Conservation (phyloP, 1,140 invertebrate species). For the Pantala flavescens region DNA sequence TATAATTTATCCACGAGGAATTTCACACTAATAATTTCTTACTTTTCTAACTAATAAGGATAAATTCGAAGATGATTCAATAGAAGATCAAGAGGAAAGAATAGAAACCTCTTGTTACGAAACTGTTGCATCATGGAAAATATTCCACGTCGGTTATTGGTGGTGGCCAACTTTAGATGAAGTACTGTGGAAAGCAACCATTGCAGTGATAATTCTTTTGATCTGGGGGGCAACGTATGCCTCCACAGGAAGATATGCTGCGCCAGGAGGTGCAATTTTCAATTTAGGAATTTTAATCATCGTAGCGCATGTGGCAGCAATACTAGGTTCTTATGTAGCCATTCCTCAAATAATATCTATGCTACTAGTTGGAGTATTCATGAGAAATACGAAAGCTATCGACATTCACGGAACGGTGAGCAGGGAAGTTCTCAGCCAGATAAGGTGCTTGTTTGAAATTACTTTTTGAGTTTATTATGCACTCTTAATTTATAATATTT, state of each 20-base stretch:
- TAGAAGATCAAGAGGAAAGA: too few relatives aligned
- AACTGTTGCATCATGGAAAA: too few relatives aligned
- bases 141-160: not conserved
- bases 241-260: not conserved
- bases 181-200: not conserved
- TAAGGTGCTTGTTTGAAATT: not conserved
- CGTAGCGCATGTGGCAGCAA: not conserved
- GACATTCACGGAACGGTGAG: not conserved
- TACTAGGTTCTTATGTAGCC: not conserved
- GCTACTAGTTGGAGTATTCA: constrained; percentile 32
- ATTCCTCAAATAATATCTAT: constrained; percentile 39
- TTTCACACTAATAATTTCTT: too few relatives aligned
- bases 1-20: too few relatives aligned
- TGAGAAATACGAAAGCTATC: constrained; percentile 28
- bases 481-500: too few relatives aligned
- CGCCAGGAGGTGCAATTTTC: not conserved
- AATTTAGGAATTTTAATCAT: not conserved
- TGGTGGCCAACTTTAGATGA: not conserved
- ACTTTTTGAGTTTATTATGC: too few relatives aligned
- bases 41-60: too few relatives aligned
- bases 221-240: not conserved
- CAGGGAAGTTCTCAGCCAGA: not conserved
- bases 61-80: too few relatives aligned
- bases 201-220: not conserved
- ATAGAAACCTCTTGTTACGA: too few relatives aligned